phyloP scores from a whole-genome alignment of 1,140 invertebrate species.

The Latrodectus geometricus region DNA sequence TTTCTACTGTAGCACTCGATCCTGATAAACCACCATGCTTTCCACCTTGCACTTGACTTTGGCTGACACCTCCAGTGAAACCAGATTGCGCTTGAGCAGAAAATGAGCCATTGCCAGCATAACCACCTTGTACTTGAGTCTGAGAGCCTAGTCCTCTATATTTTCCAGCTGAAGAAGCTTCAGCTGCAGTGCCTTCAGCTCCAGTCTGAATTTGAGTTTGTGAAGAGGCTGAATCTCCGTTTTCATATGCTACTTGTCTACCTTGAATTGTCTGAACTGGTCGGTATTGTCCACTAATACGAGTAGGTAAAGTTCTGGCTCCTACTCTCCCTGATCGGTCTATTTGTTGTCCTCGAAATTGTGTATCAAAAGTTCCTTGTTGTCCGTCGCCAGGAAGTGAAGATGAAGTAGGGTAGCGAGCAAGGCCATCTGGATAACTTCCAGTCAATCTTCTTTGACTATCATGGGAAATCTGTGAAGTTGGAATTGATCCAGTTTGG shows the following conservation, averaged over 20 bases:
- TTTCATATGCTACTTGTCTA: background rate
- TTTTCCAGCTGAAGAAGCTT: conserved; percentile 52
- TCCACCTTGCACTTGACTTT: conserved; percentile 56
- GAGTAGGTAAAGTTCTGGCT: background rate
- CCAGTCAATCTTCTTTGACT: no score
- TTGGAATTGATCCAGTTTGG: no score
- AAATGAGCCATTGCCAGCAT: conserved; percentile 58
- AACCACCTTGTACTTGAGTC: conserved; percentile 56
- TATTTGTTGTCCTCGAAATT: background rate
- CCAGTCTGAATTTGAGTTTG: conserved; percentile 57
- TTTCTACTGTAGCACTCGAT: conserved; percentile 49
- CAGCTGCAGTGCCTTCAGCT: conserved; percentile 46
- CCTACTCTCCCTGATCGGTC: background rate
- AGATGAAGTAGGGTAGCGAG: background rate
- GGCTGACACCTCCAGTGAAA: conserved; percentile 47
- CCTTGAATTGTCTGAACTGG: background rate
- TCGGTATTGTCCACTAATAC: background rate
- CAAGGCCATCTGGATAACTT: background rate
- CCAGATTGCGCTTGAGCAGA: conserved; percentile 60
- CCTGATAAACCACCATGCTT: conserved; percentile 45
- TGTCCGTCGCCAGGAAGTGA: background rate
- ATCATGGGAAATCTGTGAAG: no score
- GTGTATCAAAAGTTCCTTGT: background rate
- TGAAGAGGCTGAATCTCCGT: conserved; percentile 43
- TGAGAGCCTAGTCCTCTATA: conserved; percentile 37